Evolutionary conservation across 30 jellyfish, hydroid and myxozoan genomes (phyloP).

Genomic region (Pseudorhiza aurosa): DNA sequence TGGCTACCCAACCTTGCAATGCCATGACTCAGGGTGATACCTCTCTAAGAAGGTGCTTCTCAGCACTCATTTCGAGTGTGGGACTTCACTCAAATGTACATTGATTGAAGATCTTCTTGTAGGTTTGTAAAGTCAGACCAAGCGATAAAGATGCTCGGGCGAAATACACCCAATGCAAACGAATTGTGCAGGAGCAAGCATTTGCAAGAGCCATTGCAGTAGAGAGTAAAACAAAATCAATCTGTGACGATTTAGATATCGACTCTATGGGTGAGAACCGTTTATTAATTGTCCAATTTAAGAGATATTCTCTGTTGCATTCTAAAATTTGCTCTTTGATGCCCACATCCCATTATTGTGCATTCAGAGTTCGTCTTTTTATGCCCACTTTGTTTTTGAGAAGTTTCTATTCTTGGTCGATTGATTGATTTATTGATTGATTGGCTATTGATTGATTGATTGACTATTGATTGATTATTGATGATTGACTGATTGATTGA

Average conservation of each 20-base stretch:
- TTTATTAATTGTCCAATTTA: no score
- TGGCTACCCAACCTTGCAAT: no score
- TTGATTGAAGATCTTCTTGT: neutral
- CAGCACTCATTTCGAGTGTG: no score
- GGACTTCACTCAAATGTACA: no score
- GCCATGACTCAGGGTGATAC: no score
- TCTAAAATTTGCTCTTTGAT: neutral
- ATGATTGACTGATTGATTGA: no score
- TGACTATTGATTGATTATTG: no score
- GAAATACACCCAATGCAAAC: slow-evolving; percentile 88
- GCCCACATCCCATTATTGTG: neutral
- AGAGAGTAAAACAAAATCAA: slow-evolving; percentile 73
- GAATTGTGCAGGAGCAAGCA: slow-evolving; percentile 92
- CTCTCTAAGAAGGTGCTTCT: no score
- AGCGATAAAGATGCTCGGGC: slow-evolving; percentile 87
- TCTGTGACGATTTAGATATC: slow-evolving; percentile 76
- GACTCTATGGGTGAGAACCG: slow-evolving; percentile 85
- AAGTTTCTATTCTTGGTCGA: no score
- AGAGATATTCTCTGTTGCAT: neutral
- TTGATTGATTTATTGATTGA: neutral
- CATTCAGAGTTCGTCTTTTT: neutral
- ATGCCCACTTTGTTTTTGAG: no score
- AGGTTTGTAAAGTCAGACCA: slow-evolving; percentile 95
- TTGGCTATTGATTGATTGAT: no score
- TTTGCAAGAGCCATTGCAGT: slow-evolving; percentile 95